phyloP scores from a whole-genome alignment of 1,140 invertebrate genomes.

The Eumaeus atala region DNA sequence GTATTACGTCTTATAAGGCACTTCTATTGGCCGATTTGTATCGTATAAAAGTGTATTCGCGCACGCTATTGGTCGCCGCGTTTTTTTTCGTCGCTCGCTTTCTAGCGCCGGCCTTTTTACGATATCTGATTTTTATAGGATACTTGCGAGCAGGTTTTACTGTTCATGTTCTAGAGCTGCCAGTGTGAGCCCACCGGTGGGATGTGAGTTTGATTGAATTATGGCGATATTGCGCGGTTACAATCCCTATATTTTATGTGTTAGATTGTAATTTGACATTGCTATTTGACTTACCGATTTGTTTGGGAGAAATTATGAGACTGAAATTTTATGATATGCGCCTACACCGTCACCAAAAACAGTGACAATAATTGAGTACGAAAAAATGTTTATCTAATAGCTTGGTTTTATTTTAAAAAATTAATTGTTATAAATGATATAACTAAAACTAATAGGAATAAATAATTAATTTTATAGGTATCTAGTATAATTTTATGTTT shows the following conservation, averaged over 20 bases:
- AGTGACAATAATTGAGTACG: no score
- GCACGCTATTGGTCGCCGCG: conserved; percentile 37
- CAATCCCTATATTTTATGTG: neutral
- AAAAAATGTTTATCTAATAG: no score
- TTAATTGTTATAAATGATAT: no score
- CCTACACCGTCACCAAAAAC: no score
- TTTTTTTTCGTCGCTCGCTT: conserved; percentile 36
- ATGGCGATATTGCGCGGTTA: no score
- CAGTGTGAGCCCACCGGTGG: conserved; percentile 11
- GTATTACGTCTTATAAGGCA: conserved; percentile 41
- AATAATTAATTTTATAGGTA: no score
- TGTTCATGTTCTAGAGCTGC: conserved; percentile 44
- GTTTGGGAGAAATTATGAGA: no score
- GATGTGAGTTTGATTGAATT: neutral
- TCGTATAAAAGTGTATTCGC: conserved; percentile 48
- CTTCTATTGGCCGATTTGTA: conserved; percentile 55
- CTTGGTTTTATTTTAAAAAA: no score
- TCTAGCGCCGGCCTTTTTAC: conserved; percentile 42
- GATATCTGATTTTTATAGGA: conserved; percentile 55
- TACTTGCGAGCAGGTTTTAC: conserved; percentile 45
- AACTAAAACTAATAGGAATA: no score
- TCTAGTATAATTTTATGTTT: no score
- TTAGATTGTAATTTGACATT: conserved; percentile 16
- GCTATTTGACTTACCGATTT: neutral
- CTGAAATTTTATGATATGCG: no score